Base-by-base conservation (phyloP, 2,113 vertebrate species). In the Oryzias woworae region DNA sequence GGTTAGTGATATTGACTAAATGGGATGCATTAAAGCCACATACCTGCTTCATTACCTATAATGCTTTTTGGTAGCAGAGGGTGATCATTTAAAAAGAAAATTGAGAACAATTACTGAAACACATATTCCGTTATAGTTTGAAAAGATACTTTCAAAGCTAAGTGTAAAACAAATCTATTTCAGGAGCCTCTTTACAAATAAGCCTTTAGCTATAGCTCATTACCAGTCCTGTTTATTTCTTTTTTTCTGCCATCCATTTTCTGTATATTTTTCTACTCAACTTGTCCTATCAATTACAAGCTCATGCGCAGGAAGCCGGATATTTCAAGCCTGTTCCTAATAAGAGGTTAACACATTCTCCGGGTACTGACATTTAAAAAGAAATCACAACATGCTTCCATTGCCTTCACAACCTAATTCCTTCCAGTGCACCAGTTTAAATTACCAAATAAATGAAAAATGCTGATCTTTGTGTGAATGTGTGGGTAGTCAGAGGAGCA, bases 361-460 rank as follows among this genome's bases (percentile, higher is more conserved):
- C 50, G 4, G 74, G 76, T 58, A 61, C 67, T 94, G 93, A 95
- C 93, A 92, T 94, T 94, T 94, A 95, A 93, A 95, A 84, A 73
- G 80, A 77, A 95, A 95, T 95, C 92, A 94, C 94, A 92, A 90
- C 77, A 83, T 87, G 50, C 71, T 88, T 80, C 87, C 77, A 85
- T 84, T 87, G 89, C 89, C 91, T 91, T 88, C 91, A 83, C 89
- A 90, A 92, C 94, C 92, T 93, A 77, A 80, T 86, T 87, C 73
- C 74, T 93, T 91, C 89, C 90, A 93, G 91, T 87, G 81, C 93
- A 60, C 61, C 91, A 92, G 93, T 95, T 94, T 94, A 96, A 95
- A 96, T 95, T 93, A 92, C 91, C 92, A 96, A 95, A 95, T 95
- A 94, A 95, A 95, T 95, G 91, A 95, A 95, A 95, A 95, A 95